Base-by-base conservation (phyloP, 2,888 invertebrate genomes). In the Melinaea menophilus region DNA sequence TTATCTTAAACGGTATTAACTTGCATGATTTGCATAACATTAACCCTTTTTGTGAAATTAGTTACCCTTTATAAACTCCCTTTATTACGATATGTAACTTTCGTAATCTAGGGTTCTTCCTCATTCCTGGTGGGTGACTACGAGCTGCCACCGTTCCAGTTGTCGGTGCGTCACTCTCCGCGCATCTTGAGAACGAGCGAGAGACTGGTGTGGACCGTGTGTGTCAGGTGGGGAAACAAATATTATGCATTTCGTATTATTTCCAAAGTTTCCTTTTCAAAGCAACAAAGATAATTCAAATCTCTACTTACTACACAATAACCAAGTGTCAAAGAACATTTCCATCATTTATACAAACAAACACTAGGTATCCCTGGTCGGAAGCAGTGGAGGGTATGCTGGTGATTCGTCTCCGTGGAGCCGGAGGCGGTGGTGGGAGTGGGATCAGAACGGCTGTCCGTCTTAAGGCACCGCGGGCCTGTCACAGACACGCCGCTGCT, bases 91-190 rank as follows among this genome's bases (percentile, higher is more conserved):
- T 22, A 22, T 41, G 41, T 41, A 37, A 37, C 41, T 41, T 41
- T 41, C 9, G 11, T 37, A 41, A 41, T 65, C 0, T 76, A 89
- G 90, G 86, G 87, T 7, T 77, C 84, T 4, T 70, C 86, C 59
- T 72, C 78, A 11, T 92, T 93, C 75, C 80, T 80, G 72, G 92
- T 93, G 48, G 89, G 91, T 4, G 90, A 92, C 72, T 93, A 92
- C 75, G 90, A 92, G 46, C 78, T 93, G 46, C 93, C 93, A 0
- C 92, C 92, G 7, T 93, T 93, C 79, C 92, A 93, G 71, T 85
- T 93, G 55, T 91, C 85, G 4, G 90, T 93, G 0, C 82, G 86
- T 11, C 92, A 81, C 79, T 90, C 79, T 22, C 86, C 78, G 70
- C 82, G 76, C 66, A 87, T 81, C 61, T 80, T 84, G 70, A 78